Evolutionary conservation across 2,888 invertebrate species (phyloP).

Genomic region (Andrena flavipes): DNA sequence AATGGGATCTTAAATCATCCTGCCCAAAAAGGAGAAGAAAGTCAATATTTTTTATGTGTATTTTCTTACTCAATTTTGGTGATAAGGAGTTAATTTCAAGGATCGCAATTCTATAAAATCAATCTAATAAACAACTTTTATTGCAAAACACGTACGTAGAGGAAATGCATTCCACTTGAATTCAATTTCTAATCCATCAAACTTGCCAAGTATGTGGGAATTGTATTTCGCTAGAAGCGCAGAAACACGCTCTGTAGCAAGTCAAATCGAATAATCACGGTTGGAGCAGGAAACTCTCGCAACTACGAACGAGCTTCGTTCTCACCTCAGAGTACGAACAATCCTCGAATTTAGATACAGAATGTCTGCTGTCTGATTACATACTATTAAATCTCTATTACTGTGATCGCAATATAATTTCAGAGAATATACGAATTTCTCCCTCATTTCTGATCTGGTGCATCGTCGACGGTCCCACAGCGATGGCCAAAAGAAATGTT

Average conservation of each 20-base stretch:
- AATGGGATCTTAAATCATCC: no score
- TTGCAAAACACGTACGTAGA: neutral
- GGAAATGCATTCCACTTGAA: conserved; percentile 15
- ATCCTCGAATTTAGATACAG: neutral
- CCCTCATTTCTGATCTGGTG: no score
- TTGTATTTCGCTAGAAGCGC: conserved; percentile 11
- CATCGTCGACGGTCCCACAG: no score
- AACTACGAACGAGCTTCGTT: conserved; percentile 33
- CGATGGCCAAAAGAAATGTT: no score
- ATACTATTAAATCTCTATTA: neutral
- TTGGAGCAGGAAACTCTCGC: conserved; percentile 32
- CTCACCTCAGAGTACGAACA: neutral
- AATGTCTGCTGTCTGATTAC: neutral
- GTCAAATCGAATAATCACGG: conserved; percentile 44
- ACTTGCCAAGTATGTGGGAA: conserved; percentile 33
- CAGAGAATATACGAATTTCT: no score
- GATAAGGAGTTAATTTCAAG: neutral
- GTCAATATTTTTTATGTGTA: no score
- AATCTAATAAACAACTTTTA: neutral
- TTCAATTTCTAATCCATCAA: conserved; percentile 56
- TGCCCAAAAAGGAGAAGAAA: no score
- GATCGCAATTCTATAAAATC: neutral
- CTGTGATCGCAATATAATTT: neutral
- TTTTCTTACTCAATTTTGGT: no score
- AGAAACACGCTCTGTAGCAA: conserved; percentile 19